Evolutionary conservation across 2,888 invertebrate species (phyloP), one percentile per base, ranked within the genome.

Genomic region (Polyommatus iphigenia): DNA sequence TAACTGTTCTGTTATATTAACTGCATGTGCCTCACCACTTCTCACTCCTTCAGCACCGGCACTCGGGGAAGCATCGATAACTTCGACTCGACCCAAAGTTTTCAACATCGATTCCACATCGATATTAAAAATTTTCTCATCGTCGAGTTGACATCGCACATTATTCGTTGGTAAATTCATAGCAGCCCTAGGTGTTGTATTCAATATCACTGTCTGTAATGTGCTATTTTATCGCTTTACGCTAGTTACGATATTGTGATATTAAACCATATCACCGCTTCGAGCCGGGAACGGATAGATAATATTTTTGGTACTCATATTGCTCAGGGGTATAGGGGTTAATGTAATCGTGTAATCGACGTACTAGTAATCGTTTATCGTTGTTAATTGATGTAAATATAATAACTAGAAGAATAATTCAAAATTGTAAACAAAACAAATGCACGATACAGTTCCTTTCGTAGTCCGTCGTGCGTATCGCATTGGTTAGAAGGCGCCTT

Each of bases 401-500:
- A 82, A 85, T 85, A 84, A 85, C 87, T 85, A 85, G 83, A 81
- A 82, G 83, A 85, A 83, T 85, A 84, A 86, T 91, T 54, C 90
- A 87, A 91, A 92, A 91, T 91, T 90, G 88, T 90, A 93, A 88
- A 88, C 87, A 88, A 87, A 88, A 89, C 86, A 86, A 88, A 90
- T 89, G 94, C 94, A 93, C 94, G 94, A 93, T 90, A 90, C 92
- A 93, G 94, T 93, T 94, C 94, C 94, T 93, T 89, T 90, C 83
- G 89, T 92, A 93, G 92, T 89, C 86, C 82, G 87, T 91, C 93
- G 94, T 93, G 93, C 92, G 89, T 90, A 87, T 89, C 90, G 87
- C 89, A 88, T 85, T 84, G 84, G 88, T 83, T 81, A 78, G 80
- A 78, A 79, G 86, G 89, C 87, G 91, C 90, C 89, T 91, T 88